Evolutionary conservation across 30 jellyfish, hydroid and myxozoan species (phyloP).

Genomic region (Nemopilema nomurai): DNA sequence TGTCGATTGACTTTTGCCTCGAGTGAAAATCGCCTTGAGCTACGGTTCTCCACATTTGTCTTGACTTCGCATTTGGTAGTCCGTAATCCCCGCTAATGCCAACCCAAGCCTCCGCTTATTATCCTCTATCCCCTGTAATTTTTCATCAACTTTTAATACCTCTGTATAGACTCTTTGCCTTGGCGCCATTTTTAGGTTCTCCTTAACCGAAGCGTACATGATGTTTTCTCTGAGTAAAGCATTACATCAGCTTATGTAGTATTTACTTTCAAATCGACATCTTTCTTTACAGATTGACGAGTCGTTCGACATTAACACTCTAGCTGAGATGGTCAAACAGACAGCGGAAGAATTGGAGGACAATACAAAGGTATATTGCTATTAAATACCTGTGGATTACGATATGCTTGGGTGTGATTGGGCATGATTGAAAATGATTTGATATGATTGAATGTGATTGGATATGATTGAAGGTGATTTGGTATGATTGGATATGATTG

Average conservation of each 20-base stretch:
- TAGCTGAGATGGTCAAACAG: conserved; percentile 60
- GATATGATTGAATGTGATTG: too few relatives aligned
- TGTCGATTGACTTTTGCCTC: not conserved
- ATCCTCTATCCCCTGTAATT: not conserved
- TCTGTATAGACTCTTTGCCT: not conserved
- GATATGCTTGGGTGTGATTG: too few relatives aligned
- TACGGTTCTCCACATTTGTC: not conserved
- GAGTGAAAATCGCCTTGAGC: not conserved
- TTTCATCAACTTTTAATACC: not conserved
- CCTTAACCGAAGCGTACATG: not conserved
- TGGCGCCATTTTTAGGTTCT: not conserved
- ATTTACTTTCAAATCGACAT: not conserved
- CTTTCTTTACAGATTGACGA: conserved; percentile 64
- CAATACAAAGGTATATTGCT: conserved; percentile 69
- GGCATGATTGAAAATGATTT: too few relatives aligned
- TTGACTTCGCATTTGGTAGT: not conserved
- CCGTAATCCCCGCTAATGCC: not conserved
- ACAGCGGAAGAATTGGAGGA: conserved; percentile 80
- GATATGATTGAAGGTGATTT: too few relatives aligned
- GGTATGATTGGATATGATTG: too few relatives aligned
- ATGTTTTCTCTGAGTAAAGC: not conserved
- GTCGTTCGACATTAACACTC: conserved; percentile 42
- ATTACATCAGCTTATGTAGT: too few relatives aligned
- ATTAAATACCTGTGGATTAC: too few relatives aligned
- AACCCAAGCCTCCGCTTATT: not conserved